Evolutionary conservation across 2,888 invertebrate genomes (phyloP).

Genomic region (Lucinisca nassula): DNA sequence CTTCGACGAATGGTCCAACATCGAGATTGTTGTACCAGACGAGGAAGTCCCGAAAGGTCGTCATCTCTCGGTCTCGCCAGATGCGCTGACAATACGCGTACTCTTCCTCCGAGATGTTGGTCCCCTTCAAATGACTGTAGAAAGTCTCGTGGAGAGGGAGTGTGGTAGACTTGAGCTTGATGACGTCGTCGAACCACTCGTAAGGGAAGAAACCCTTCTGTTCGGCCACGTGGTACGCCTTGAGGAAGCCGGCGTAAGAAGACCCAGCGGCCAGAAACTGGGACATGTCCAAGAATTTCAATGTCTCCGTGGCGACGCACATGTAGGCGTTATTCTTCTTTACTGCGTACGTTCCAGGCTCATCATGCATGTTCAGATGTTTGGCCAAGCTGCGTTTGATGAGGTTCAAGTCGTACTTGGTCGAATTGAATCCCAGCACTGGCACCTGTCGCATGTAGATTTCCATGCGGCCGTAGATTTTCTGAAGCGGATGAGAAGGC

Average conservation of each 20-base stretch:
- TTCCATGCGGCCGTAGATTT: constrained; percentile 29
- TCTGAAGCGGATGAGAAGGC: constrained; percentile 20
- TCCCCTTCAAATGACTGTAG: constrained; percentile 32
- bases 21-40: constrained; percentile 61
- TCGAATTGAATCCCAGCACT: constrained; percentile 59
- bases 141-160: constrained; percentile 28
- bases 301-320: constrained; percentile 30
- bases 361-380: constrained; percentile 40
- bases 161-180: constrained; percentile 11
- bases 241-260: constrained; percentile 63
- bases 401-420: constrained; percentile 67
- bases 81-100: constrained; percentile 45
- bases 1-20: constrained; percentile 63
- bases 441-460: constrained; percentile 39
- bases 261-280: constrained; percentile 60
- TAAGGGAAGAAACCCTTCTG: constrained; percentile 53
- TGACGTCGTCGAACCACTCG: constrained; percentile 37
- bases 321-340: constrained; percentile 52
- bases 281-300: constrained; percentile 65
- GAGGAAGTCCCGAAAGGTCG: constrained; percentile 66
- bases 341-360: constrained; percentile 20
- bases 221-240: constrained; percentile 59
- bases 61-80: constrained; percentile 62
- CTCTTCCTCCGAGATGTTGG: constrained; percentile 32
- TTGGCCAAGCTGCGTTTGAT: constrained; percentile 43